Base-by-base conservation (phyloP, 2,888 invertebrate genomes). In the Diaperis boleti region DNA sequence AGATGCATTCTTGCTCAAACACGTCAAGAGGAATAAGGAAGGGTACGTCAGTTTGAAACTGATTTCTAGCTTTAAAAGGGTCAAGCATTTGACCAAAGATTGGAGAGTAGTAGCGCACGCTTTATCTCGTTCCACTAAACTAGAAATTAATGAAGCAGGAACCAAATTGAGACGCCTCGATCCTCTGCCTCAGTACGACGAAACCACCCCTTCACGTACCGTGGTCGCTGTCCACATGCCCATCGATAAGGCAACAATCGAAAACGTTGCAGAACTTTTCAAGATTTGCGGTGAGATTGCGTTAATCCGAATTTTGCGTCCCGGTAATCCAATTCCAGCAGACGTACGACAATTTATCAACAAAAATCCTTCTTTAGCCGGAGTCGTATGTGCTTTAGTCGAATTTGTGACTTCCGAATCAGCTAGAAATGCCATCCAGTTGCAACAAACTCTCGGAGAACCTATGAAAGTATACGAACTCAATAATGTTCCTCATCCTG, bases 21-120 rank as follows among this genome's bases (percentile, higher is more conserved):
- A 97, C 79, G 96, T 97, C 14, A 89, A 94, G 59, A 87, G 96
- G 54, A 96, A 97, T 81, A 96, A 96, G 82, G 96, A 96, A 82
- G 97, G 97, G 13, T 97, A 92, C 82, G 96, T 98, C 10, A 96
- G 95, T 54, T 84, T 98, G 52, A 98, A 97, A 81, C 84, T 98
- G 59, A 94, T 98, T 69, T 95, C 96, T 8, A 96, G 96, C 76
- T 96, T 98, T 81, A 95, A 96, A 78, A 88, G 95, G 65, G 95
- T 98, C 37, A 96, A 97, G 75, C 94, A 95, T 76, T 83, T 97
- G 60, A 95, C 96, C 8, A 93, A 95, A 78, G 96, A 97, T 79
- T 97, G 96, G 93, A 87, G 95, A 67, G 92, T 93, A 14, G 96
- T 97, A 6, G 95, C 96, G 0, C 89, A 91, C 75, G 93, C 96